Base-by-base conservation (phyloP, 2,888 invertebrate genomes). In the Caenorhabditis sulstoni region DNA sequence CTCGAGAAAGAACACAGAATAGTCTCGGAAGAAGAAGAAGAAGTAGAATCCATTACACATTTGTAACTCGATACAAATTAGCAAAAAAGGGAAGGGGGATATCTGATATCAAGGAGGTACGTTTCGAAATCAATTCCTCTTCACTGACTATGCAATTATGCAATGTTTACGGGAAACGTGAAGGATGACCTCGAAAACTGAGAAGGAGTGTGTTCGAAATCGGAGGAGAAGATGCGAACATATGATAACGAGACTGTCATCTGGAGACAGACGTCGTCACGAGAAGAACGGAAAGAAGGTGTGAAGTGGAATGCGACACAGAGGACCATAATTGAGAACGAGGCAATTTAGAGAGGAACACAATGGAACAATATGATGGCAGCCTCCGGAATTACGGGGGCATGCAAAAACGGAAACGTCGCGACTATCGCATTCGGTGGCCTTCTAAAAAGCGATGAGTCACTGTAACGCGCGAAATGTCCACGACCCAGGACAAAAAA, bases 281-380 rank as follows among this genome's bases (percentile, higher is more conserved):
- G 53, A 47, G 52, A 70, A 7, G 35, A 53, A 44, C 50, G 39
- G 49, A 50, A 52, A 70, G 53, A 62, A 71, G 64, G 71, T 64
- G 71, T 71, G 71, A 71, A 71, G 64, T 61, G 71, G 71, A 59
- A 68, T 61, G 61, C 44, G 44, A 68, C 53, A 16, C 16, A 55
- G 47, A 47, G 62, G 62, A 64, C 64, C 71, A 64, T 71, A 71
- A 71, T 71, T 71, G 71, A 53, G 61, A 70, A 71, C 55, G 64
- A 53, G 64, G 41, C 71, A 71, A 71, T 61, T 53, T 49, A 53
- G 49, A 50, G 23, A 49, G 39, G 35, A 37, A 49, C 20, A 49
- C 22, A 37, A 57, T 14, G 49, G 53, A 29, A 68, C 68, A 68
- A 68, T 68, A 12, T 37, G 52, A 7, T 5, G 29, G 29, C 3